Evolutionary conservation across 2,888 invertebrate genomes (phyloP).

Genomic region (Thelaira solivaga): DNA sequence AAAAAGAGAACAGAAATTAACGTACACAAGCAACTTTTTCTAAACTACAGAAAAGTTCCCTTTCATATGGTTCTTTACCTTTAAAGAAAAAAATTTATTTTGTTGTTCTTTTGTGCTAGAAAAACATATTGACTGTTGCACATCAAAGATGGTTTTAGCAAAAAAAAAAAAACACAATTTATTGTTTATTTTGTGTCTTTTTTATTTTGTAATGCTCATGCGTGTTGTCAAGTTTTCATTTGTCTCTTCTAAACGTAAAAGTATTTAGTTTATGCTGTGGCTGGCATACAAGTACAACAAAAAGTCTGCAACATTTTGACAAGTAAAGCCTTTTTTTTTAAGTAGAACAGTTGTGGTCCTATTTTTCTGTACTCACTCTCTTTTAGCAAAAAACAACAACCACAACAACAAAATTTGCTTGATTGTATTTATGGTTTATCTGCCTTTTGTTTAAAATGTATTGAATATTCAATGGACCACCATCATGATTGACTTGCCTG

Average conservation of each 20-base stretch:
- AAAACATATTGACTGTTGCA: conserved; percentile 16
- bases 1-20: no score
- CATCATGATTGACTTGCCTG: conserved; percentile 33
- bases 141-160: conserved; percentile 30
- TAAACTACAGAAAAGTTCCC: no score
- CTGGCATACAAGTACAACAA: conserved; percentile 14
- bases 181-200: conserved; percentile 15
- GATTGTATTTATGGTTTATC: not conserved
- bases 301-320: conserved; percentile 22
- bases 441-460: conserved; percentile 28
- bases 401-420: no score
- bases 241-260: not conserved
- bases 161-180: not conserved
- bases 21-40: no score
- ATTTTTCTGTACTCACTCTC: conserved; percentile 23
- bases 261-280: no score
- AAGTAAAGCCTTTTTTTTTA: conserved; percentile 41
- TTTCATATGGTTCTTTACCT: no score
- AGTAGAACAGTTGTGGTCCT: conserved; percentile 54
- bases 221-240: conserved; percentile 45
- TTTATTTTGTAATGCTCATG: conserved; percentile 31
- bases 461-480: conserved; percentile 55
- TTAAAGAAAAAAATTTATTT: no score
- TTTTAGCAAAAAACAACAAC: not conserved
- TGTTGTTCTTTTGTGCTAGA: not conserved